Evolutionary conservation across 2,113 vertebrate species (phyloP).

Genomic region (Corythoichthys intestinalis): DNA sequence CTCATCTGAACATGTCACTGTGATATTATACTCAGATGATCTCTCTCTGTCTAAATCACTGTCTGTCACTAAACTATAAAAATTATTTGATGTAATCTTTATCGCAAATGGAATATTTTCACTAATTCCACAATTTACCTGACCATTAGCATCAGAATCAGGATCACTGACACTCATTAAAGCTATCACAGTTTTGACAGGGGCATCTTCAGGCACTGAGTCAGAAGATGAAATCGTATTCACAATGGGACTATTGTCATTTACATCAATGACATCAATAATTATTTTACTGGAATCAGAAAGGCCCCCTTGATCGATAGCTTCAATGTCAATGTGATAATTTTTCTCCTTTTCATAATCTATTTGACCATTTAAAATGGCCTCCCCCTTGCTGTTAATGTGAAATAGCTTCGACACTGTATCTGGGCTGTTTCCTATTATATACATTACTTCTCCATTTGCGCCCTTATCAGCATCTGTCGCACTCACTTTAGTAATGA

Average conservation of each 20-base stretch:
- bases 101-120: slow-evolving; percentile 50
- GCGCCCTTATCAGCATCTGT: slow-evolving; percentile 65
- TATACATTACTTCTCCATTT: slow-evolving; percentile 59
- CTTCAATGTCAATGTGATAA: slow-evolving; percentile 64
- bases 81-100: slow-evolving; percentile 46
- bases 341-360: slow-evolving; percentile 65
- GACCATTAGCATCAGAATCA: slow-evolving; percentile 52
- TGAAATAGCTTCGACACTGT: slow-evolving; percentile 47
- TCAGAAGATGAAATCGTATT: slow-evolving; percentile 52
- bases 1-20: slow-evolving; percentile 34
- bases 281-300: slow-evolving; percentile 64
- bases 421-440: slow-evolving; percentile 46
- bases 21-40: slow-evolving; percentile 31
- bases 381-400: slow-evolving; percentile 44
- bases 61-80: slow-evolving; percentile 72
- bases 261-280: slow-evolving; percentile 50
- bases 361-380: slow-evolving; percentile 44
- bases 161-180: slow-evolving; percentile 57
- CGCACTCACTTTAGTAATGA: slow-evolving; percentile 54
- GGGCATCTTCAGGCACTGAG: slow-evolving; percentile 41
- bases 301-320: slow-evolving; percentile 66
- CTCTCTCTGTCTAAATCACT: slow-evolving; percentile 36
- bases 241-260: slow-evolving; percentile 55
- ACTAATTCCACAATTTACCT: slow-evolving; percentile 35
- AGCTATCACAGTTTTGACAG: slow-evolving; percentile 35